A percentile compares a stretch with the other conserved stretches of the same genome.
phyloP scores from a whole-genome alignment of 2,113 vertebrate genomes.

The Tupaia tana region DNA sequence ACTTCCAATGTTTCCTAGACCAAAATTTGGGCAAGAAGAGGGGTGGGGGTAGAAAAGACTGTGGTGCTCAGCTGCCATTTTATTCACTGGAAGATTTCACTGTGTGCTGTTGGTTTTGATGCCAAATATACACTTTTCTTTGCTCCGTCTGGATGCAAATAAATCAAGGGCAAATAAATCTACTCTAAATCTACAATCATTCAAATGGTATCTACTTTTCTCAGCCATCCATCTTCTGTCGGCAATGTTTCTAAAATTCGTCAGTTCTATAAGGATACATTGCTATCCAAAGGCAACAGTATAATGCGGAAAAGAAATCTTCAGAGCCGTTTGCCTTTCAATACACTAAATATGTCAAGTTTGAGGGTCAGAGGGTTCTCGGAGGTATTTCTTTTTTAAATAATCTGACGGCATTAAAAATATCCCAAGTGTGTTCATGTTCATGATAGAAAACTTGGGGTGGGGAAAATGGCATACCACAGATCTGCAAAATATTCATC shows the following conservation, averaged over 20 bases:
- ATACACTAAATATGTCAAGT: constrained; percentile 46
- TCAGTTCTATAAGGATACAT: constrained; percentile 47
- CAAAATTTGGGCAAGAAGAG: neutral
- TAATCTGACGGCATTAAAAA: constrained; percentile 40
- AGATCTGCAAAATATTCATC: neutral
- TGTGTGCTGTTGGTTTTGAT: neutral
- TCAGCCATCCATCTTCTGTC: constrained; percentile 41
- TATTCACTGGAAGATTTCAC: constrained; percentile 36
- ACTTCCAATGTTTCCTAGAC: neutral
- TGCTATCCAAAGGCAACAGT: constrained; percentile 27
- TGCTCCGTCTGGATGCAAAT: constrained; percentile 41
- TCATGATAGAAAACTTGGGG: neutral
- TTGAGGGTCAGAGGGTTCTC: neutral
- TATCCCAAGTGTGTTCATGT: neutral
- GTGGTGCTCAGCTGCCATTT: neutral
- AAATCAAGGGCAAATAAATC: constrained; percentile 54
- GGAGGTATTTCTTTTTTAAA: neutral
- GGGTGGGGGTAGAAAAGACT: neutral
- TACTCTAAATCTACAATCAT: constrained; percentile 57
- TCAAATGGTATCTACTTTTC: constrained; percentile 56
- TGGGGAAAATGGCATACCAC: neutral
- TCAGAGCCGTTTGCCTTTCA: constrained; percentile 10
- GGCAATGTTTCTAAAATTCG: constrained; percentile 56
- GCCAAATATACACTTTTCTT: constrained; percentile 23
- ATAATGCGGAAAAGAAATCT: constrained; percentile 48